phyloP scores from a whole-genome alignment of 1,140 invertebrate species.

The Leguminivora glycinivorella region DNA sequence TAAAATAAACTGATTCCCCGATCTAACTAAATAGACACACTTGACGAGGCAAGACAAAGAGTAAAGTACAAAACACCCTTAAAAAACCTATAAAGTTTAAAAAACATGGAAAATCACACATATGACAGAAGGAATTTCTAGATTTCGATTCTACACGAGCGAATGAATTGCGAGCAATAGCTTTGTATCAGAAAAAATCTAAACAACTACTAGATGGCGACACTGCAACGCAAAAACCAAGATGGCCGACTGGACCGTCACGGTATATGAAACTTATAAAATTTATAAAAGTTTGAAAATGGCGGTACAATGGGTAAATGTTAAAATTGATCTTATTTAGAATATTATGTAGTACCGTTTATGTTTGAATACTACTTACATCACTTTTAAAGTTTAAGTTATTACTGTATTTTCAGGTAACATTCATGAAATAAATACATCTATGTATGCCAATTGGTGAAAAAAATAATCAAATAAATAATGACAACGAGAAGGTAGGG shows the following conservation, averaged over 20 bases:
- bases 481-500: not conserved
- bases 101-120: not conserved
- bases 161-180: not conserved
- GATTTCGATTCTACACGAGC: slow-evolving; percentile 5
- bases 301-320: not conserved
- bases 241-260: slow-evolving; percentile 44
- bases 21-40: not conserved
- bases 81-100: not conserved
- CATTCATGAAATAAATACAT: not conserved
- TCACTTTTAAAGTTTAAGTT: too few species aligned
- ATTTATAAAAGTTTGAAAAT: not conserved
- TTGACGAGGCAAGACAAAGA: not conserved
- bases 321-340: too few species aligned
- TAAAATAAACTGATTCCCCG: not conserved
- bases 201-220: slow-evolving; percentile 46
- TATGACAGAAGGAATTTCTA: not conserved
- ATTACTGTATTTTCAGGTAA: not conserved
- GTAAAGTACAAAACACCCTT: not conserved
- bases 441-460: not conserved
- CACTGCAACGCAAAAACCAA: slow-evolving; percentile 46
- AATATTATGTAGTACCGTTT: too few species aligned
- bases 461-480: not conserved
- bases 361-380: too few species aligned
- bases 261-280: not conserved
- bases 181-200: not conserved